Evolutionary conservation across 2,797 vertebrate species (phyloP).

Genomic region (Pithecia hirsuta): DNA sequence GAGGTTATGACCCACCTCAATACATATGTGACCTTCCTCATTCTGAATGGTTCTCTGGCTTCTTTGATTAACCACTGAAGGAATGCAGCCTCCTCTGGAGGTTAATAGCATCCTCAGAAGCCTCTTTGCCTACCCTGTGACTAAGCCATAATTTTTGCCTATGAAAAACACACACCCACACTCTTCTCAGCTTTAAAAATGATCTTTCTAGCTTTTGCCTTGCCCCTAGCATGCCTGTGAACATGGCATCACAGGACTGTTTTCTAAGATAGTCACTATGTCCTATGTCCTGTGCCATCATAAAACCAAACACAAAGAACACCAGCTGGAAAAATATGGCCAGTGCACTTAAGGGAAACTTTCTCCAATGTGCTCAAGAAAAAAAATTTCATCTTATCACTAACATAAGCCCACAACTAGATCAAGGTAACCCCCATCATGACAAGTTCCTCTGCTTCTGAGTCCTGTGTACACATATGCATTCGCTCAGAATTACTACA

Average conservation of each 20-base stretch:
- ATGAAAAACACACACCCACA: background rate
- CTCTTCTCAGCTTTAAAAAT: slow-evolving; percentile 27
- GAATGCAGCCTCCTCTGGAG: background rate
- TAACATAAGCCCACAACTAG: slow-evolving; percentile 17
- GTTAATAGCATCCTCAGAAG: background rate
- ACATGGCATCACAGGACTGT: background rate
- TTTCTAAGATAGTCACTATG: background rate
- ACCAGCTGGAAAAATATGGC: background rate
- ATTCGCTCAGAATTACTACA: background rate
- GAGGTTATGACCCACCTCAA: background rate
- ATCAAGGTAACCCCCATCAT: background rate
- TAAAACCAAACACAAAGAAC: slow-evolving; percentile 2
- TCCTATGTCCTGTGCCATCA: background rate
- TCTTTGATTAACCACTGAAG: background rate
- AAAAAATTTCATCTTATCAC: slow-evolving; percentile 30
- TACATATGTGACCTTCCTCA: background rate
- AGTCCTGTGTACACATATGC: background rate
- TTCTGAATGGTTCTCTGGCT: background rate
- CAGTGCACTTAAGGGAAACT: background rate
- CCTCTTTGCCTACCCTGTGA: background rate
- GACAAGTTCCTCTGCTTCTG: background rate
- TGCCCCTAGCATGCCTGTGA: background rate
- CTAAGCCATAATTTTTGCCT: background rate
- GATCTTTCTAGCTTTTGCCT: background rate
- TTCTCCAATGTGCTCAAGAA: background rate